A percentile compares a stretch with the other conserved stretches of the same genome.
Evolutionary conservation across 2,888 invertebrate species (phyloP).

Genomic region (Agonopterix alstromeriana): DNA sequence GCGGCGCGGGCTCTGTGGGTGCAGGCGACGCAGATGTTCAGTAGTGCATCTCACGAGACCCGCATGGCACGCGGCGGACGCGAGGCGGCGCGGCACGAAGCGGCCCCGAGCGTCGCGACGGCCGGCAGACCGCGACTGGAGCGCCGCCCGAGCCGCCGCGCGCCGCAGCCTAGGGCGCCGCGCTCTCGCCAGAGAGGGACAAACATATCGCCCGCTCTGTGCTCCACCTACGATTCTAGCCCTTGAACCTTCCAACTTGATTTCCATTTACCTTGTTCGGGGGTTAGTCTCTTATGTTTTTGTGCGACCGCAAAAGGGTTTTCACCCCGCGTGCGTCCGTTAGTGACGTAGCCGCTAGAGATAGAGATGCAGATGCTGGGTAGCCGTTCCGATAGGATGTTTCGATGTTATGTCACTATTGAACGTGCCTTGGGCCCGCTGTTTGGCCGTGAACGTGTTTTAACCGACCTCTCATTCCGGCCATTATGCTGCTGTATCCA

Average conservation of each 20-base stretch:
- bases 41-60: constrained; percentile 57
- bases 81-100: constrained; percentile 59
- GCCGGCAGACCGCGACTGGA: constrained; percentile 76
- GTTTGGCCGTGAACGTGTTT: constrained; percentile 65
- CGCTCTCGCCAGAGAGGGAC: constrained; percentile 69
- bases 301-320: constrained; percentile 61
- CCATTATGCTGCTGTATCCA: constrained; percentile 28
- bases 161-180: constrained; percentile 68
- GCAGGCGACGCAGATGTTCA: constrained; percentile 35
- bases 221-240: constrained; percentile 58
- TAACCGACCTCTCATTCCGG: constrained; percentile 40
- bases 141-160: constrained; percentile 45
- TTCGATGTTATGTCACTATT: constrained; percentile 68
- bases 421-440: constrained; percentile 56
- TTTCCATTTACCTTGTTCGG: constrained; percentile 58
- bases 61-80: constrained; percentile 44
- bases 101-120: constrained; percentile 73
- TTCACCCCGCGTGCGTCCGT: constrained; percentile 59
- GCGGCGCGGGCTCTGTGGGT: constrained; percentile 20
- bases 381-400: constrained; percentile 49
- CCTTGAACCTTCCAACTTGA: constrained; percentile 65
- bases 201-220: constrained; percentile 46
- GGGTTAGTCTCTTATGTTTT: constrained; percentile 54
- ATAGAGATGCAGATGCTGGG: constrained; percentile 72
- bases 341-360: constrained; percentile 62